Percentiles rank a stretch among this genome's conserved stretches.
These are phyloP conservation scores for Halictus quadricinctus DNA, from an alignment of 2,888 invertebrate genomes.

Conservation along the genomic window DNA sequence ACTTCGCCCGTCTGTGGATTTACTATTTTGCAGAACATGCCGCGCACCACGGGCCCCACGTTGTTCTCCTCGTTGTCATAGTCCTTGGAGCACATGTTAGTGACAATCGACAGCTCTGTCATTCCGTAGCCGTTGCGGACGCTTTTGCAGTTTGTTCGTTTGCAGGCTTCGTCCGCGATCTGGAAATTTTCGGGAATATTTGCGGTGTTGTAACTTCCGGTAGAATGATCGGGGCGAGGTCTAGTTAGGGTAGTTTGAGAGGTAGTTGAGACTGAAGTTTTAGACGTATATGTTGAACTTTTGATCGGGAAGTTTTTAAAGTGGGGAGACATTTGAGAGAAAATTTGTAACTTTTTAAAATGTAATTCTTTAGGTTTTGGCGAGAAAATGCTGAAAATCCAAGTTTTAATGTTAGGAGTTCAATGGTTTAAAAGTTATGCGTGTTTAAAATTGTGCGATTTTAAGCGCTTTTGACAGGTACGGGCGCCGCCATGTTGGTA, in stretches of 20 bases:
- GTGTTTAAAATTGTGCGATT: no score
- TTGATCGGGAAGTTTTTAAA: no score
- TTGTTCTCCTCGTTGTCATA: conserved; percentile 83
- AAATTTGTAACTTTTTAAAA: no score
- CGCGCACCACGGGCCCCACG: conserved; percentile 86
- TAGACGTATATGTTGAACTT: no score
- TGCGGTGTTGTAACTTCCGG: neutral
- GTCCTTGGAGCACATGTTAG: conserved; percentile 81
- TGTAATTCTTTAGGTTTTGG: no score
- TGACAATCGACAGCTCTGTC: conserved; percentile 89
- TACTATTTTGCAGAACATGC: conserved; percentile 85
- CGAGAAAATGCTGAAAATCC: no score
- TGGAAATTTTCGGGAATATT: conserved; percentile 10
- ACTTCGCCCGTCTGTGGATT: conserved; percentile 71
- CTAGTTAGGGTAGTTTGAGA: neutral
- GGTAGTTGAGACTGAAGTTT: neutral
- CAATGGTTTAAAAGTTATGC: no score
- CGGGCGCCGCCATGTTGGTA: no score
- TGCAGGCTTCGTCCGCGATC: conserved; percentile 66
- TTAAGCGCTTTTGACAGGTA: no score
- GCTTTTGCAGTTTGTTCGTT: conserved; percentile 83
- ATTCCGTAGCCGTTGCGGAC: conserved; percentile 91
- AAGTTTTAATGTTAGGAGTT: no score
- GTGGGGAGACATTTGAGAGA: no score
- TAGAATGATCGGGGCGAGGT: neutral